Evolutionary conservation across 2,888 invertebrate species (phyloP), one percentile per base, ranked within the genome.

Genomic region (Herminia tarsipennalis): DNA sequence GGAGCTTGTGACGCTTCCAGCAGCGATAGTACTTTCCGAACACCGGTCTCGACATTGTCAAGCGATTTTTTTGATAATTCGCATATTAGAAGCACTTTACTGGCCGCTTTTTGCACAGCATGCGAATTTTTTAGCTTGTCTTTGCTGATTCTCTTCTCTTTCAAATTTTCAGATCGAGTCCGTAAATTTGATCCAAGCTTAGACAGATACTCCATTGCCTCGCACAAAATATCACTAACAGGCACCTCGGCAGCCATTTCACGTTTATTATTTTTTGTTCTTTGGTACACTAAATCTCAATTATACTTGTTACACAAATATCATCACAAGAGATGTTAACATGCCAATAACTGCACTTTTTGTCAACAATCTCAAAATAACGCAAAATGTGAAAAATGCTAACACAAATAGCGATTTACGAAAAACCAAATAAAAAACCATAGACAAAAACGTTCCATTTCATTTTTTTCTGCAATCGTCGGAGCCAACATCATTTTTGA

Each of bases 41-140:
- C 79, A 36, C 84, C 84, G 46, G 57, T 65, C 63, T 90, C 90
- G 1, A 92, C 90, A 66, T 87, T 90, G 24, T 83, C 81, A 5
- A 92, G 76, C 0, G 92, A 90, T 62, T 86, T 88, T 70, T 86
- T 90, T 27, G 92, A 91, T 54, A 91, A 73, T 61, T 89, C 82
- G 62, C 92, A 92, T 52, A 92, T 88, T 9, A 84, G 62, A 29
- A 91, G 75, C 4, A 92, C 83, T 67, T 91, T 92, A 41, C 70
- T 77, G 2, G 87, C 87, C 5, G 86, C 86, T 70, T 86, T 89
- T 51, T 84, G 81, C 1, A 92, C 76, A 12, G 89, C 89, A 48
- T 88, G 83, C 1, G 76, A 55, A 66, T 88, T 90, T 59, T 66
- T 79, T 37, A 92, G 62, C 40, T 84, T 88, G 4, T 78, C 79